These are phyloP conservation scores for Cassiopea andromeda DNA, from an alignment of 30 jellyfish, hydroid and myxozoan genomes.

Conservation along the genomic window DNA sequence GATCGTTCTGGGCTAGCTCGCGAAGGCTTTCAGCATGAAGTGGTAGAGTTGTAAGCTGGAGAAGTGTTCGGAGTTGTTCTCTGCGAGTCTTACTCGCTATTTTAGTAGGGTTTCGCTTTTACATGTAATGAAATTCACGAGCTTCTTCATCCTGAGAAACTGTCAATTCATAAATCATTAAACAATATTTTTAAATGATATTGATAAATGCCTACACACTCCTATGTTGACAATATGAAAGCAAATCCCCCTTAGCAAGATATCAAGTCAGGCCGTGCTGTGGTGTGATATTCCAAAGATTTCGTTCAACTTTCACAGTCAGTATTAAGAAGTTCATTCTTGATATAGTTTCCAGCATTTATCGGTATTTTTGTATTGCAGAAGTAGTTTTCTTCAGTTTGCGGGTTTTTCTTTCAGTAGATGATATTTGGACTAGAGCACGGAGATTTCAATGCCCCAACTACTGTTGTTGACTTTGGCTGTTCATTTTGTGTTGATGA, in stretches of 20 bases:
- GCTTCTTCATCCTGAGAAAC: neutral
- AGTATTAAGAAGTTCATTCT: neutral
- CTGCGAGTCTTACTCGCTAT: neutral
- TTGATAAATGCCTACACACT: neutral
- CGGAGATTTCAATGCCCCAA: neutral
- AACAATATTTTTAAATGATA: neutral
- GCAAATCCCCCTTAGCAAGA: conserved; percentile 9
- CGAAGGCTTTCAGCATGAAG: conserved; percentile 2
- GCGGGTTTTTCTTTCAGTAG: conserved; percentile 38
- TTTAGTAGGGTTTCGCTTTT: neutral
- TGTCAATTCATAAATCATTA: neutral
- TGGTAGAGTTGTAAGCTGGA: neutral
- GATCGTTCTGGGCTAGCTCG: neutral
- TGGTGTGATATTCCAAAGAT: neutral
- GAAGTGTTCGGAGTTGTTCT: neutral
- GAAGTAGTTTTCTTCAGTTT: conserved; percentile 5
- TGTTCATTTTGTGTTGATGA: conserved; percentile 23
- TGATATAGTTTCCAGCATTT: neutral
- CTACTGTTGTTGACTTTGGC: conserved; percentile 22
- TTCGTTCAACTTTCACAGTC: neutral
- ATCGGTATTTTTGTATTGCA: neutral
- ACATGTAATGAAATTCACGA: neutral
- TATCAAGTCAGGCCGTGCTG: conserved; percentile 5
- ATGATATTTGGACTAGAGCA: conserved; percentile 20
- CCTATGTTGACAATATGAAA: conserved; percentile 1